Base-by-base conservation (phyloP, 1,140 invertebrate genomes). In the Holcopasites calliopsidis region DNA sequence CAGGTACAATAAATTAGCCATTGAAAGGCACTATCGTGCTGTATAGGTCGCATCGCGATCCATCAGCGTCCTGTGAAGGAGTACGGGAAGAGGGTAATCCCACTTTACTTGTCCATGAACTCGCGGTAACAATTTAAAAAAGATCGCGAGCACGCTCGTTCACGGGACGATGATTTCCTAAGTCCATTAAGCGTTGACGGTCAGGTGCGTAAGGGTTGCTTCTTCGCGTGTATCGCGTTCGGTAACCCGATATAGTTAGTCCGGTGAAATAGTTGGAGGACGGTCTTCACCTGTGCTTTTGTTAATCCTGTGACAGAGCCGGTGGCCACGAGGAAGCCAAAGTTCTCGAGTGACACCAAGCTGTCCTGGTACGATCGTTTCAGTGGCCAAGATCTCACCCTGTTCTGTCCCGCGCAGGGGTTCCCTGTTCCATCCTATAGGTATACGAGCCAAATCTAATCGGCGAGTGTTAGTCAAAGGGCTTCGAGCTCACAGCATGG, bases 351-450 rank as follows among this genome's bases (percentile, higher is more conserved):
- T 42, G 91, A 93, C 57, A 86, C 92, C 11, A 93, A 94, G 79
- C 86, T 83, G 68, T 84, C 80, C 42, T 88, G 85, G 85, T 90
- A 86, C 74, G 84, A 90, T 61, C 88, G 89, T 75, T 54, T 82
- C 7, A 76, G 64, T n/a, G 88, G 85, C 52, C 84, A 87, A 70
- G 80, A 88, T 71, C 77, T 90, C n/a, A 90, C 88, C 11, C 79
- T 90, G 77, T 89, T 90, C 77, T 94, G 90, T 88, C 92, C 94
- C 69, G 95, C 95, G 40, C 95, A 95, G 92, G 94, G 94, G 83
- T 95, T 93, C 90, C 95, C 95, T 60, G 93, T 95, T 87, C 95
- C 95, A 85, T 88, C 89, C 55, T 89, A 90, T 85, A 92, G 92
- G 85, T 93, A 92, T 74, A 87, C 3, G 7, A n/a, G 28, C 2